Evolutionary conservation across 2,888 invertebrate genomes (phyloP), one percentile per base, ranked within the genome.

Genomic region (Pseudanteris insignis): DNA sequence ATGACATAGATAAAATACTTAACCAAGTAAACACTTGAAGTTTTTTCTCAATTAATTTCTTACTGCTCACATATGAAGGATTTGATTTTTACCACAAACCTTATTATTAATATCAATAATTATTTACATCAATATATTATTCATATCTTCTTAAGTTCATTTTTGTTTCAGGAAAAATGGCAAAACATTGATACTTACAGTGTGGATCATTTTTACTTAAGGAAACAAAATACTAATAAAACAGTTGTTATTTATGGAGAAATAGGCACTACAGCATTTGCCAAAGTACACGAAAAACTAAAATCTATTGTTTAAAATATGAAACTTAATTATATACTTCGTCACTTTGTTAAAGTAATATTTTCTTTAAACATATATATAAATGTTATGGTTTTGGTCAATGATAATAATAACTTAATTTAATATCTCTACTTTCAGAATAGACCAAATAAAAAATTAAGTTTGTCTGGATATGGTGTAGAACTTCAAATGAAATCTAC

Each of bases 401-500:
- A n/a, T n/a, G n/a, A n/a, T n/a, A n/a, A n/a, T n/a, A n/a, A n/a
- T n/a, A n/a, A n/a, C n/a, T n/a, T n/a, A n/a, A n/a, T n/a, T n/a
- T n/a, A n/a, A n/a, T n/a, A n/a, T n/a, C n/a, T n/a, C n/a, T n/a
- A n/a, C n/a, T n/a, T n/a, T n/a, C n/a, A 81, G 83, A 81, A 79
- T 47, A 79, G 78, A 60, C 76, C 71, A 12, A 72, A 79, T 37
- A 83, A 81, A 62, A 86, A 84, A 70, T 84, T 96, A 2, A 85
- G 93, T 1, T 83, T 99, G 11, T 95, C 96, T 2, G 98, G 99
- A 0, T 99, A 98, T 82, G 99, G 98, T 10, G 96, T 99, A 0
- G 99, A 99, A 80, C 82, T 99, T 40, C 96, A 98, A 80, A 89
- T 99, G 75, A 99, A 99, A 82, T 97, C 96, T 55, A 99, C 98